A percentile compares a stretch with the other conserved stretches of the same genome.
Evolutionary conservation across 2,797 vertebrate genomes (phyloP).

Genomic region (Hozukius guyotensis): DNA sequence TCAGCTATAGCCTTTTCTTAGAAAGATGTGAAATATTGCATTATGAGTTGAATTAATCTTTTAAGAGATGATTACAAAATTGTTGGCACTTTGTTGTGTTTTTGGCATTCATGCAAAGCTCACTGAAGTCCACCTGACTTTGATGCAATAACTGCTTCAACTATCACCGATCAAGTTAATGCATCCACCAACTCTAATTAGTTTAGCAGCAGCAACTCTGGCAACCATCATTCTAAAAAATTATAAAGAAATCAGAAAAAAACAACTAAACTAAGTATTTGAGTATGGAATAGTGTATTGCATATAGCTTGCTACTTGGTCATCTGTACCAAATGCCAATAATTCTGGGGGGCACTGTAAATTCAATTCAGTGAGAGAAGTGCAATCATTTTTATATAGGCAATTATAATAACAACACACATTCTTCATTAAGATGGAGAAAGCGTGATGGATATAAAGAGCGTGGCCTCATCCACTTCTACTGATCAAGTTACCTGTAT

Average conservation of each 20-base stretch:
- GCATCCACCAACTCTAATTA: background rate
- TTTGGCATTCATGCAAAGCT: slow-evolving; percentile 63
- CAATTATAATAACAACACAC: slow-evolving; percentile 38
- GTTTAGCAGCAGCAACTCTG: slow-evolving; percentile 2
- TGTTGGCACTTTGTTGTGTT: slow-evolving; percentile 73
- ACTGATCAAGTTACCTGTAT: slow-evolving; percentile 11
- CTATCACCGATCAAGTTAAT: slow-evolving; percentile 3
- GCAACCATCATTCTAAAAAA: slow-evolving; percentile 8
- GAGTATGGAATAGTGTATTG: slow-evolving; percentile 1
- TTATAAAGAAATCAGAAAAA: background rate
- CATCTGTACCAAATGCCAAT: slow-evolving; percentile 61
- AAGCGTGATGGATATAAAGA: slow-evolving; percentile 17
- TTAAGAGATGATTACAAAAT: slow-evolving; percentile 40
- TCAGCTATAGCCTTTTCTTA: slow-evolving; percentile 32
- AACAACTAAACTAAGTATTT: background rate
- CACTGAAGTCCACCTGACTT: background rate
- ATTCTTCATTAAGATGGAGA: slow-evolving; percentile 29
- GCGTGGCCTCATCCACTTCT: slow-evolving; percentile 24
- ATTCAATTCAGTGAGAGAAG: slow-evolving; percentile 55
- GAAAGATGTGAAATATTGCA: slow-evolving; percentile 42
- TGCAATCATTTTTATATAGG: slow-evolving; percentile 46
- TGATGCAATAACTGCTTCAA: slow-evolving; percentile 17
- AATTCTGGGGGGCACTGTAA: slow-evolving; percentile 48
- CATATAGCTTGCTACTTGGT: slow-evolving; percentile 44
- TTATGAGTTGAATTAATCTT: slow-evolving; percentile 18